A percentile compares a stretch with the other conserved stretches of the same genome.
Evolutionary conservation across 2,888 invertebrate species (phyloP).

Genomic region (Quadroppia sp.): DNA sequence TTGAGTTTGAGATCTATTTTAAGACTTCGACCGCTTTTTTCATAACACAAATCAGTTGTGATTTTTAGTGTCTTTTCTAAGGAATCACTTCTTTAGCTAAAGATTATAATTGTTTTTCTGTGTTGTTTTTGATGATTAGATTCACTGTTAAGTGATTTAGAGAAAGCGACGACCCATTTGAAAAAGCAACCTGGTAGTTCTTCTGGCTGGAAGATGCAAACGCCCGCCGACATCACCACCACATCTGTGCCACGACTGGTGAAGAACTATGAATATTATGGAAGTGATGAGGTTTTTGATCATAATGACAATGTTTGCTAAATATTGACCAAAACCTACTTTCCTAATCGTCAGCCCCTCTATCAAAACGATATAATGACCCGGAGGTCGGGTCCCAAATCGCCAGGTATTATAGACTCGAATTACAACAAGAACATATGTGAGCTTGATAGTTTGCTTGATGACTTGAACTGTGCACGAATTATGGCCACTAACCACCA

Average conservation of each 20-base stretch:
- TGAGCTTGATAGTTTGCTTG: constrained; percentile 82
- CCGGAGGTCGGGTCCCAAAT: constrained; percentile 25
- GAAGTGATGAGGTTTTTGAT: constrained; percentile 37
- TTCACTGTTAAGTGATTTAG: constrained; percentile 89
- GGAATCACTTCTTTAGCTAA: neutral
- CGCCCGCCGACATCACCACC: constrained; percentile 31
- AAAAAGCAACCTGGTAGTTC: constrained; percentile 48
- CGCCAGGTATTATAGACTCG: neutral
- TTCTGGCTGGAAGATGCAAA: constrained; percentile 39
- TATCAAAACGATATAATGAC: constrained; percentile 40
- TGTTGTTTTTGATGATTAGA: constrained; percentile 60
- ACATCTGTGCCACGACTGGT: constrained; percentile 11
- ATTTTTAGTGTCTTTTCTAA: neutral
- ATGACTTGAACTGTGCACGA: constrained; percentile 72
- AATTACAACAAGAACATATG: constrained; percentile 62
- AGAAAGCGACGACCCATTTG: constrained; percentile 77
- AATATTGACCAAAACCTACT: neutral
- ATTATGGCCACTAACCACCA: constrained; percentile 19
- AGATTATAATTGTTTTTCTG: neutral
- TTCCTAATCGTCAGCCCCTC: constrained; percentile 19
- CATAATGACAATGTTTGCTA: neutral
- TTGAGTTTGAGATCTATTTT: constrained; percentile 6
- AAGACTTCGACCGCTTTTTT: neutral
- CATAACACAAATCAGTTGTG: neutral
- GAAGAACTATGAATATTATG: constrained; percentile 41